Evolutionary conservation across 2,888 invertebrate species (phyloP), one percentile per base, ranked within the genome.

Genomic region (Ptilodon capucinus): DNA sequence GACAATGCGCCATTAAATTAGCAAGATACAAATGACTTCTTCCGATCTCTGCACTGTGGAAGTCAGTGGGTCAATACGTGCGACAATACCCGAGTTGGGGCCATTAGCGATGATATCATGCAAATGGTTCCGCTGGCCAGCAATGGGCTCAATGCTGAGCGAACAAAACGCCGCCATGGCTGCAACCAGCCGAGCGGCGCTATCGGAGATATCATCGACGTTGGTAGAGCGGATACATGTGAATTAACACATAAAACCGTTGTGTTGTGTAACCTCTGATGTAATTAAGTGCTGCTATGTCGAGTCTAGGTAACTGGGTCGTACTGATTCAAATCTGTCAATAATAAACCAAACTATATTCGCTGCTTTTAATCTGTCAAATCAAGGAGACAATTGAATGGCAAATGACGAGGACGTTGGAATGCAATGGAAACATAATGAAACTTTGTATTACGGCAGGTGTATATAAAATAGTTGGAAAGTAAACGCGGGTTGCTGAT

Each of bases 191-290:
- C 19, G 35, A 48, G 46, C 60, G 54, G 35, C 46, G 40, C 52
- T 60, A 60, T 58, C 57, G 40, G 23, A 21, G 18, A 58, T 60
- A 17, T 18, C 21, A 39, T 39, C 39, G 19, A 2, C 6, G 39
- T 6, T 19, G n/a, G 14, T 19, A 2, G 21, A 21, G 13, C 39
- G 39, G 39, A 39, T 39, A 21, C 21, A 21, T 21, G 39, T 6
- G 39, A 39, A 39, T 39, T 21, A 39, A 39, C 39, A 39, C 39
- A 39, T 39, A 39, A 34, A 35, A 17, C 35, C 39, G 47, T 43
- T 32, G 35, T 18, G 38, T 44, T 58, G 41, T 42, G 23, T 50
- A 54, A 59, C 40, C 14, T 35, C 17, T 35, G 17, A 35, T 35
- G 35, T 18, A 35, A 35, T 17, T 35, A 35, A 17, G 35, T 35